A percentile compares a stretch with the other conserved stretches of the same genome.
Conservation (phyloP, 2,113 vertebrate genomes). For the Myocastor coypus region DNA sequence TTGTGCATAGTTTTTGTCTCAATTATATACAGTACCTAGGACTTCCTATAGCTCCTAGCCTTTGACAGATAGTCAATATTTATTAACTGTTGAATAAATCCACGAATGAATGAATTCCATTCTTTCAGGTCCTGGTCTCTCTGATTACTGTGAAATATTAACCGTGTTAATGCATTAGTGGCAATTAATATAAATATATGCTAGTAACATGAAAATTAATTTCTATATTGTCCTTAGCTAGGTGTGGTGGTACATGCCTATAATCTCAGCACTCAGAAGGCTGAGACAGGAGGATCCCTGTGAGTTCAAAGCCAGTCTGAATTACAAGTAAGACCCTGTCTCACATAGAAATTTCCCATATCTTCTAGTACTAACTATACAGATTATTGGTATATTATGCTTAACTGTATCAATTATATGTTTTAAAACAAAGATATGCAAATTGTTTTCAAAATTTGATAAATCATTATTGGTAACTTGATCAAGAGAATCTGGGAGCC, state of each 20-base stretch:
- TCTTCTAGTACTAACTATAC: not conserved
- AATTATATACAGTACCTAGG: not conserved
- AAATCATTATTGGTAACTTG: not conserved
- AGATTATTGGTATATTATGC: constrained; percentile 31
- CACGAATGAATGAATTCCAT: not conserved
- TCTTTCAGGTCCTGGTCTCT: not conserved
- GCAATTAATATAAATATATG: not conserved
- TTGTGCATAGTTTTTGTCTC: not conserved
- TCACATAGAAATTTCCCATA: not conserved
- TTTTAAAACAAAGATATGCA: constrained; percentile 5
- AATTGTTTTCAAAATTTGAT: constrained; percentile 12
- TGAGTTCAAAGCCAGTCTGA: not conserved
- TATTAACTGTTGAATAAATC: not conserved
- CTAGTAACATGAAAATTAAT: constrained; percentile 20
- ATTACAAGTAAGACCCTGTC: not conserved
- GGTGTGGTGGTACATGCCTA: not conserved
- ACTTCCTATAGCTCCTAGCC: not conserved
- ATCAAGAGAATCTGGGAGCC: not conserved
- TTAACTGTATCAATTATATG: not conserved
- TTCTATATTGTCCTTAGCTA: not conserved
- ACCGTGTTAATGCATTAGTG: not conserved
- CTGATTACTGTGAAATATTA: not conserved
- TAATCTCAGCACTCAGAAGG: not conserved
- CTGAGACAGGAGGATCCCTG: not conserved
- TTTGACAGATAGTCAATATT: not conserved